A percentile compares a stretch with the other conserved stretches of the same genome.
phyloP scores from a whole-genome alignment of 2,797 vertebrate species.

The Crypturellus tataupa region DNA sequence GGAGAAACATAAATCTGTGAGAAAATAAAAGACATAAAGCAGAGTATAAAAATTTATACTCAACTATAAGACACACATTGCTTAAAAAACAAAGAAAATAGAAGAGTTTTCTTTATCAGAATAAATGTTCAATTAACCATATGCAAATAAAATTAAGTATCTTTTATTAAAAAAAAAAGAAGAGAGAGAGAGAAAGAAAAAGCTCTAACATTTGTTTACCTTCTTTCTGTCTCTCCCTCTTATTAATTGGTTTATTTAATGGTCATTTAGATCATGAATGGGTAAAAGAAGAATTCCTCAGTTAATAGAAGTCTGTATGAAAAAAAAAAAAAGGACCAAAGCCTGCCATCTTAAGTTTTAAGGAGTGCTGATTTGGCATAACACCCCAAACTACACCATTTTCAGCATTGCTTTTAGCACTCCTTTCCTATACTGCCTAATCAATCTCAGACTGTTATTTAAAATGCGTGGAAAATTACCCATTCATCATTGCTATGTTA shows the following conservation, averaged over 20 bases:
- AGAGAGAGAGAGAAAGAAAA: neutral
- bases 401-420: neutral
- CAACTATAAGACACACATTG: neutral
- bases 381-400: neutral
- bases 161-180: neutral
- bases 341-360: neutral
- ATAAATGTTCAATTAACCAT: neutral
- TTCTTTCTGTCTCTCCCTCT: neutral
- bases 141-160: neutral
- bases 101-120: neutral
- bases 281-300: neutral
- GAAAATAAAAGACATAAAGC: neutral
- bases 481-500: neutral
- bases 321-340: neutral
- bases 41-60: neutral
- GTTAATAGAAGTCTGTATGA: neutral
- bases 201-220: neutral
- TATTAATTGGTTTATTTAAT: neutral
- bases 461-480: neutral
- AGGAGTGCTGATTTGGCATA: neutral
- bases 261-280: neutral
- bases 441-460: neutral
- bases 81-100: neutral
- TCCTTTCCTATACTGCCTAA: neutral
- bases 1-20: neutral